Evolutionary conservation across 2,797 vertebrate genomes (phyloP).

Genomic region (Spinus pinus): DNA sequence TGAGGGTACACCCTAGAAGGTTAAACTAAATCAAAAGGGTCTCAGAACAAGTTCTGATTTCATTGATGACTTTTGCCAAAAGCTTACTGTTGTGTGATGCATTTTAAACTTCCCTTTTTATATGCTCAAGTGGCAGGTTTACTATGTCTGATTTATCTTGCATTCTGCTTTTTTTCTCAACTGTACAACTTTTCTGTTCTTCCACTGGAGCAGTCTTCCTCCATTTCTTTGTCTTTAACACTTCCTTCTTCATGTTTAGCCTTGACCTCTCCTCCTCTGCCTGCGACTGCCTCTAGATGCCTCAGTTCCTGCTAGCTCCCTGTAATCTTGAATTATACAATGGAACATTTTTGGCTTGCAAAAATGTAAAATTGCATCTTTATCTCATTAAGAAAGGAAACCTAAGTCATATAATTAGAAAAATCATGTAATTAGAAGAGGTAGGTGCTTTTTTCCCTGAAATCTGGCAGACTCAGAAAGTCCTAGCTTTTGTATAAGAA

Average conservation of each 20-base stretch:
- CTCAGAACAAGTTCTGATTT: not conserved
- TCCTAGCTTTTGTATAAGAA: not conserved
- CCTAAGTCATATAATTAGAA: not conserved
- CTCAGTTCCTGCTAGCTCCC: not conserved
- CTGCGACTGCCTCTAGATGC: not conserved
- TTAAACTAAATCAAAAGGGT: not conserved
- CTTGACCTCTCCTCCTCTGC: not conserved
- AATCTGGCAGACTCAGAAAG: not conserved
- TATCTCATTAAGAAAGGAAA: constrained; percentile 3
- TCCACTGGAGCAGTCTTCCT: not conserved
- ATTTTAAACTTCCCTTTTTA: not conserved
- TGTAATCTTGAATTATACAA: not conserved
- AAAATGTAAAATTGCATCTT: constrained; percentile 7
- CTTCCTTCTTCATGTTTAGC: not conserved
- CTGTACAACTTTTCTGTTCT: not conserved
- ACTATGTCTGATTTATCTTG: not conserved
- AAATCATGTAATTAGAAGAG: not conserved
- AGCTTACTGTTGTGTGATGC: rapidly evolving
- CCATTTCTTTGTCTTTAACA: not conserved
- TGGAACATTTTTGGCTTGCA: not conserved
- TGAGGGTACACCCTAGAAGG: not conserved
- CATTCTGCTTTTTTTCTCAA: not conserved
- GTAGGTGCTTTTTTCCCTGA: not conserved
- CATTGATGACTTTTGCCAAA: not conserved
- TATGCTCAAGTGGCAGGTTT: not conserved